Evolutionary conservation across 2,888 invertebrate species (phyloP).

Genomic region (Antitype chi): DNA sequence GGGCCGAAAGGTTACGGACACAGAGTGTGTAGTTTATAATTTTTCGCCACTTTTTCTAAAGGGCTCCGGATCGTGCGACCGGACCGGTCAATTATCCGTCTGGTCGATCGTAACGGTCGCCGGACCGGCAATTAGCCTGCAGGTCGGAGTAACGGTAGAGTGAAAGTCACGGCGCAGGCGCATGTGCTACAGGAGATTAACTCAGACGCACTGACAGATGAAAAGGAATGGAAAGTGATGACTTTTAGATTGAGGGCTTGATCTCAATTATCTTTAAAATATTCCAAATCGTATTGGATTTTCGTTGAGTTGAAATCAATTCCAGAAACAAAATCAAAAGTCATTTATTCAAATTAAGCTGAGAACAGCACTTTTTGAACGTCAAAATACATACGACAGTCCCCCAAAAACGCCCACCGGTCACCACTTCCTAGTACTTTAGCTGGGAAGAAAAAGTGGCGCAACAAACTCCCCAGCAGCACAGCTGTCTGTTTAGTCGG

Average conservation of each 20-base stretch:
- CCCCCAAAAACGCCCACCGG: too few relatives aligned
- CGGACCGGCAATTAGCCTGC: constrained; percentile 42
- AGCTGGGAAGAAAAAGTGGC: too few relatives aligned
- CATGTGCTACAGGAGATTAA: constrained; percentile 32
- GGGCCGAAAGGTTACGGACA: constrained; percentile 29
- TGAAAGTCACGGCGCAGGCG: constrained; percentile 43
- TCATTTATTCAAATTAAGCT: too few relatives aligned
- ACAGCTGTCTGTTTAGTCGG: too few relatives aligned
- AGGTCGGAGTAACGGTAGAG: constrained; percentile 39
- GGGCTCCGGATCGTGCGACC: constrained; percentile 16
- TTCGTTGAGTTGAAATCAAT: constrained; percentile 14
- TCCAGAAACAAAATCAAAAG: too few relatives aligned
- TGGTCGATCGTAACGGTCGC: constrained; percentile 43
- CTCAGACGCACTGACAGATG: constrained; percentile 8
- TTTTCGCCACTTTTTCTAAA: constrained; percentile 45
- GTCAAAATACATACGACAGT: too few relatives aligned
- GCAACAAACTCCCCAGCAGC: too few relatives aligned
- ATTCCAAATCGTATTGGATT: neutral
- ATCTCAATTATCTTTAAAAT: constrained; percentile 23
- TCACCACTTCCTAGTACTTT: too few relatives aligned
- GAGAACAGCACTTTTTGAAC: too few relatives aligned
- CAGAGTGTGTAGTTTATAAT: constrained; percentile 14
- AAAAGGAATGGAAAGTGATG: constrained; percentile 39
- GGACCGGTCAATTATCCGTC: constrained; percentile 41
- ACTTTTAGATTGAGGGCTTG: constrained; percentile 17